These are phyloP conservation scores for Rhingia campestris DNA, from an alignment of 2,888 invertebrate genomes.

Conservation along the genomic window DNA sequence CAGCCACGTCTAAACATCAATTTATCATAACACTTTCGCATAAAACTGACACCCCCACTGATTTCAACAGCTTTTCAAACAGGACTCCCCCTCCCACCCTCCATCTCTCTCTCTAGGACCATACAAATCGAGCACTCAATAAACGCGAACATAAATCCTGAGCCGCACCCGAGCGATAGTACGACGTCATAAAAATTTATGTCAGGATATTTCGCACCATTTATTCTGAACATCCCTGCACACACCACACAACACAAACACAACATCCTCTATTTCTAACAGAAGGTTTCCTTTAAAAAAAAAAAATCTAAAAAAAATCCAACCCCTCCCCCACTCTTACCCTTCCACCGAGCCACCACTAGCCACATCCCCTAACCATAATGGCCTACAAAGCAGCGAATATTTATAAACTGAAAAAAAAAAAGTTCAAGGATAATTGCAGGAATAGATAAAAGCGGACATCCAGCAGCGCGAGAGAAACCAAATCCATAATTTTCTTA, in stretches of 20 bases:
- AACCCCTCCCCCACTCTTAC: neutral
- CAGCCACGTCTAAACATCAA: conserved; percentile 12
- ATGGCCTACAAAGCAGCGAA: conserved; percentile 19
- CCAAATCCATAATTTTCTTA: conserved; percentile 63
- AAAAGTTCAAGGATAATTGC: conserved; percentile 70
- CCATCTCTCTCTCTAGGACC: too few species aligned
- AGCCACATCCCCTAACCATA: neutral
- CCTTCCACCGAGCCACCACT: neutral
- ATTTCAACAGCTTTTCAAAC: conserved; percentile 40
- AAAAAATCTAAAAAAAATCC: conserved; percentile 22
- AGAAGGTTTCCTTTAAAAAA: conserved; percentile 16
- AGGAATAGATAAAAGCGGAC: conserved; percentile 51
- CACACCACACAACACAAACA: conserved; percentile 24
- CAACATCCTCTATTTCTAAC: conserved; percentile 15
- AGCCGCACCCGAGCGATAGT: conserved; percentile 40
- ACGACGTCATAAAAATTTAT: conserved; percentile 54
- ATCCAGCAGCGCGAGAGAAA: conserved; percentile 32
- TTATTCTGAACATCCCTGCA: conserved; percentile 46
- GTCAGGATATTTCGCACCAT: conserved; percentile 68
- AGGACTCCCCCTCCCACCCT: neutral
- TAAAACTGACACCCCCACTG: conserved; percentile 31
- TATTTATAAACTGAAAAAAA: conserved; percentile 33
- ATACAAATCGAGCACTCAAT: conserved; percentile 30
- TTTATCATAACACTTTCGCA: conserved; percentile 31
- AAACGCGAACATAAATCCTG: conserved; percentile 53